Evolutionary conservation across 23 tunicate species (phyloP), one percentile per base, ranked within the genome.

Genomic region (Trididemnum clinides): DNA sequence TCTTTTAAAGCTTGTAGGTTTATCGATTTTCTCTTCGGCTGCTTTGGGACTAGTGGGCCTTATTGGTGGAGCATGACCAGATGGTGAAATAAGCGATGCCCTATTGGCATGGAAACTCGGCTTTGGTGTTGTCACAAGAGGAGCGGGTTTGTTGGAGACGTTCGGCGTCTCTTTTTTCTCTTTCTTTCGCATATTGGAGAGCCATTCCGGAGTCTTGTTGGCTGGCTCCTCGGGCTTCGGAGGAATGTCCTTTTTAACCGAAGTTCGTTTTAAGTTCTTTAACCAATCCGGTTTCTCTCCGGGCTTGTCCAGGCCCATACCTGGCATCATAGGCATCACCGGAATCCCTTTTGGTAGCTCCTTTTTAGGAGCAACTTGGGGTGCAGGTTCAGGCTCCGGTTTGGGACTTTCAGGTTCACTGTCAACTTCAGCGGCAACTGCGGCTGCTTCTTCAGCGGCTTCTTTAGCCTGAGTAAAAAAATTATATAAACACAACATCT

Each of bases 211-310:
- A 7, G 77, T 77, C n/a, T 73, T 64, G 28, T 88, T 72, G 7
- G 87, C 27, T 0, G 89, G 83, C 1, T 71, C 62, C 38, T 89
- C 77, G 34, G 89, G 91, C 33, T 86, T 86, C 0, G 90, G 84
- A 29, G 84, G 35, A 1, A 78, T 50, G 0, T 82, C 84, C 57
- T 81, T 91, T 50, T 88, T 93, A 33, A 51, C 72, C 0, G 98
- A 93, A 28, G 74, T 81, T 21, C 98, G 78, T 37, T 81, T 80
- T n/a, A 93, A 51, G 84, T 88, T 88, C 39, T 93, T 91, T 34
- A 93, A 51, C 98, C 98, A 93, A 33, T 90, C 80, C 0, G 98
- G 98, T 64, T 85, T 31, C 29, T 93, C 93, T 4, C 88, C 86
- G 31, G 73, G 0, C 1, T 50, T 71, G 32, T 59, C 77, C 3